Evolutionary conservation across 2,797 vertebrate genomes (phyloP).

Genomic region (Balearica regulorum): DNA sequence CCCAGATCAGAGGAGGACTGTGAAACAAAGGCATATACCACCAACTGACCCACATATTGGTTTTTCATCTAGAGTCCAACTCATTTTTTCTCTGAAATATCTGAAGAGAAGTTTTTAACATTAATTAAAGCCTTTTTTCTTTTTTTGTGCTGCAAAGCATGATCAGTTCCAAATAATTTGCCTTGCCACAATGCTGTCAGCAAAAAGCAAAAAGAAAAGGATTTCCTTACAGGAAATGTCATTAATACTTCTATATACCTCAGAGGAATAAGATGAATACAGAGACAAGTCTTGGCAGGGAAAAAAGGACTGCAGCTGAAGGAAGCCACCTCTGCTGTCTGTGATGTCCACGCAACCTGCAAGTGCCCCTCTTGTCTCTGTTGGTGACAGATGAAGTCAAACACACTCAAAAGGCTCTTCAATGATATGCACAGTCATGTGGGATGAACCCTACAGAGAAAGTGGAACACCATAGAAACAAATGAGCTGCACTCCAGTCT

Average conservation of each 20-base stretch:
- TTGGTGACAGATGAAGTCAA: not conserved
- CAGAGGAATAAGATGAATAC: not conserved
- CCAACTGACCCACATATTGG: accelerated
- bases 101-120: not conserved
- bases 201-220: not conserved
- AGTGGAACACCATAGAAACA: not conserved
- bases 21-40: not conserved
- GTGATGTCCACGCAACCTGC: not conserved
- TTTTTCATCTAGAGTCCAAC: not conserved
- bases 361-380: not conserved
- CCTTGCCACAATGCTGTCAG: not conserved
- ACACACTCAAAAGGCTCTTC: not conserved
- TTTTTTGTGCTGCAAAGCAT: not conserved
- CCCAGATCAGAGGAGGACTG: not conserved
- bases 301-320: not conserved
- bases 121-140: not conserved
- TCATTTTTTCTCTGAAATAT: not conserved
- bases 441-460: not conserved
- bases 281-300: not conserved
- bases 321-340: not conserved
- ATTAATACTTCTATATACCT: not conserved
- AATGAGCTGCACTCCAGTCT: not conserved
- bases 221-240: not conserved
- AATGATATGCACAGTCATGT: accelerated
- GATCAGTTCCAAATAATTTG: not conserved